Evolutionary conservation across 2,888 invertebrate genomes (phyloP), one percentile per base, ranked within the genome.

Genomic region (Rhimphoctona megacephalus): DNA sequence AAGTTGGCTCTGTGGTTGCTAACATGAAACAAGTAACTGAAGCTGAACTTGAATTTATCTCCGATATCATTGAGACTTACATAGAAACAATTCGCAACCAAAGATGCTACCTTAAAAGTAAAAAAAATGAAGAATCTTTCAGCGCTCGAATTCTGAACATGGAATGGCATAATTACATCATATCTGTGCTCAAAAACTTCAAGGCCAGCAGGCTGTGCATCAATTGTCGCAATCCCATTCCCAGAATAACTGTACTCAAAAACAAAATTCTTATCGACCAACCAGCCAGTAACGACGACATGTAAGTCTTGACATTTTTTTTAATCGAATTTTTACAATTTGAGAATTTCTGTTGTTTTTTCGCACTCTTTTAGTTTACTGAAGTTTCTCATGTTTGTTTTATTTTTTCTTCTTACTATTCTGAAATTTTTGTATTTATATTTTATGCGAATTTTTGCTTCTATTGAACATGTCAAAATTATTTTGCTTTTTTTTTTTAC

Each of bases 201-300:
- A 95, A 94, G 88, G 84, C 94, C 6, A 91, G 93, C 0, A 96
- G 95, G 91, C 92, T 90, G 52, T 97, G 97, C 91, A 91, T 95
- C 1, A 95, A 95, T 90, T 97, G 97, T 91, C 94, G 94, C 46
- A 90, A 92, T 49, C 92, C 92, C 57, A 93, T 96, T 14, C 94
- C 95, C 5, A 96, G 95, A 94, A 95, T 97, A 0, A 96, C 95
- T 43, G 95, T 95, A 33, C 94, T 96, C 39, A 96, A 96, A 77
- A 96, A 96, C 86, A 96, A 95, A 93, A 95, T 97, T 36, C 96
- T 96, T 95, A 95, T 95, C 81, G 85, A 66, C 22, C 92, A 89
- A 85, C 14, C 73, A 0, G 22, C 52, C 0, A 66, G 87, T 0
- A 9, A 0, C 6, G 33, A 46, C 7, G 76, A 84, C n/a, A 1